Conservation (phyloP, 2,888 invertebrate genomes). For the Hirtodrosophila alboralis region DNA sequence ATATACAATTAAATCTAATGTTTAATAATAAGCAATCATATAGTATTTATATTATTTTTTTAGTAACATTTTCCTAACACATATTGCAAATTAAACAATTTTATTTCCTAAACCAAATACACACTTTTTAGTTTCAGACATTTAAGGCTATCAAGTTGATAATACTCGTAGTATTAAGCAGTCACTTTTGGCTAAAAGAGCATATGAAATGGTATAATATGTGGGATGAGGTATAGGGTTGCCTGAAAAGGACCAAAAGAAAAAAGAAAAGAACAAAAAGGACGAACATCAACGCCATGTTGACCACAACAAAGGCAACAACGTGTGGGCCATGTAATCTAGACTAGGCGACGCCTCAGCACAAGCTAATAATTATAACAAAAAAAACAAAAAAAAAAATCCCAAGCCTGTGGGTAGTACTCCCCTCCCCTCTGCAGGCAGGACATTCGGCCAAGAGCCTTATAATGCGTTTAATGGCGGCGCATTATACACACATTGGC, state of each 20-base stretch:
- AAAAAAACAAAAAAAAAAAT: conserved; percentile 26
- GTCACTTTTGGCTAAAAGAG: too few species aligned
- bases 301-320: conserved; percentile 57
- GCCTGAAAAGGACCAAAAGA: conserved; percentile 10
- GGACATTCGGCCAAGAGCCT: background rate
- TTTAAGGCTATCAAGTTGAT: too few species aligned
- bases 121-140: too few species aligned
- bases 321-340: conserved; percentile 34
- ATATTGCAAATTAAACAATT: too few species aligned
- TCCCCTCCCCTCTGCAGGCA: too few species aligned
- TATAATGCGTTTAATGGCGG: conserved; percentile 67
- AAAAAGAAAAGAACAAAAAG: too few species aligned
- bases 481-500: conserved; percentile 69
- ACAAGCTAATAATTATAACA: conserved; percentile 67
- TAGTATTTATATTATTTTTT: too few species aligned
- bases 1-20: too few species aligned
- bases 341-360: conserved; percentile 43
- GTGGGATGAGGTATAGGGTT: background rate
- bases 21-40: too few species aligned
- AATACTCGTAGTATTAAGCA: too few species aligned
- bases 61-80: too few species aligned
- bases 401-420: conserved; percentile 17
- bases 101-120: too few species aligned
- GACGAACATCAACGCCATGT: conserved; percentile 3
- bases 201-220: background rate